These are phyloP conservation scores for Eublepharis macularius DNA, from an alignment of 2,113 vertebrate genomes.

Conservation along the genomic window DNA sequence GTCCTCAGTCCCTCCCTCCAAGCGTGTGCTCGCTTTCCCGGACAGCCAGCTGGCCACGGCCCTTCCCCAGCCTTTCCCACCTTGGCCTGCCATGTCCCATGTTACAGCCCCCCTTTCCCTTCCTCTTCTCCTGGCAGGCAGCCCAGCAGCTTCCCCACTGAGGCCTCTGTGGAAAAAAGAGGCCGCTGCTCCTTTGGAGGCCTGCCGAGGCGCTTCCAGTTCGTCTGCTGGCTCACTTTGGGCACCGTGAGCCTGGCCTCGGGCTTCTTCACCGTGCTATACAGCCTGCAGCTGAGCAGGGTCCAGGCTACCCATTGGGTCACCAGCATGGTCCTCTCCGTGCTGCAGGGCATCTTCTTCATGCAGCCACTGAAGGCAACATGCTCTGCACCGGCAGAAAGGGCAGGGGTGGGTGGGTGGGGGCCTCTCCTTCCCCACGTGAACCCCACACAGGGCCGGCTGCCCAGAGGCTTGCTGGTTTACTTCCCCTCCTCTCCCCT, in stretches of 20 bases:
- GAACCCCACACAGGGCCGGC: no score
- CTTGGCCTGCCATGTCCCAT: no score
- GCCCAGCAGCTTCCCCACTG: slow-evolving; percentile 42
- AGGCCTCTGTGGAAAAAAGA: neutral
- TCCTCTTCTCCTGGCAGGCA: neutral
- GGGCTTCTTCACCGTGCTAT: slow-evolving; percentile 63
- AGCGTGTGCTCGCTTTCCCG: no score
- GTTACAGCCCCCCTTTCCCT: neutral
- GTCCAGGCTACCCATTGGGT: slow-evolving; percentile 65
- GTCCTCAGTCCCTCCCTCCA: no score
- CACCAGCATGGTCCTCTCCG: slow-evolving; percentile 48
- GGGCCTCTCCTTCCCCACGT: neutral
- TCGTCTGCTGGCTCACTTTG: slow-evolving; percentile 55
- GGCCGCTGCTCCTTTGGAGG: rapidly evolving
- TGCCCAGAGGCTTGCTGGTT: no score
- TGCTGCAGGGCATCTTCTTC: slow-evolving; percentile 59
- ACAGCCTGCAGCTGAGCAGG: slow-evolving; percentile 60
- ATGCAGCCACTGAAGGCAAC: slow-evolving; percentile 65
- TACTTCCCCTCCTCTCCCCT: no score
- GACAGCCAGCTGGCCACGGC: no score
- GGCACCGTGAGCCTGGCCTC: slow-evolving; percentile 39
- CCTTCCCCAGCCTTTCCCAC: rapidly evolving
- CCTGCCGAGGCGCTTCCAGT: slow-evolving; percentile 6
- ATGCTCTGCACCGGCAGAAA: neutral
- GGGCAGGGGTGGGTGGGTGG: neutral